Conservation (phyloP, 2,113 vertebrate genomes). For the Sebastes schlegelii region DNA sequence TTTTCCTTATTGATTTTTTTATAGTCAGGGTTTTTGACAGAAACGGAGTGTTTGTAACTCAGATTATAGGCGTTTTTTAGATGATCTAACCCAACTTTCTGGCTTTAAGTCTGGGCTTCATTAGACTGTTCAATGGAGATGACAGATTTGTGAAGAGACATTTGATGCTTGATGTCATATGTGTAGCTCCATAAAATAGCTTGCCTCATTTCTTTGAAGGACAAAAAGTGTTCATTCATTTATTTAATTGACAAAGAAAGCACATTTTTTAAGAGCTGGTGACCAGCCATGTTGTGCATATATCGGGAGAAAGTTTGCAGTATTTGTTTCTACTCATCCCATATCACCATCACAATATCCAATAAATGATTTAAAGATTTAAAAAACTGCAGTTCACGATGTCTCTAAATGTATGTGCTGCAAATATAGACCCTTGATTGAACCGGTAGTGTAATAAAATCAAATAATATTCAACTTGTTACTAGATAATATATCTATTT, state of each 20-base stretch:
- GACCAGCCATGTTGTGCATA: neutral
- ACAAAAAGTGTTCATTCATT: neutral
- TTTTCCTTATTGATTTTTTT: conserved; percentile 33
- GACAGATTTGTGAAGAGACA: conserved; percentile 21
- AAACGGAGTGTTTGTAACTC: conserved; percentile 9
- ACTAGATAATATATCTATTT: neutral
- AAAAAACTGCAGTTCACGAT: neutral
- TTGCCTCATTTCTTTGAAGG: neutral
- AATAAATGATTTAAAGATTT: neutral
- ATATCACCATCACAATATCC: neutral
- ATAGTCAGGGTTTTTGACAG: neutral
- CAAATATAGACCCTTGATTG: neutral
- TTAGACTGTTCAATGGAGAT: neutral
- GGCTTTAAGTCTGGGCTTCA: neutral
- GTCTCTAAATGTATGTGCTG: neutral
- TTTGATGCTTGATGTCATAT: neutral
- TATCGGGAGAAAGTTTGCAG: no score
- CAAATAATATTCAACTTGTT: neutral
- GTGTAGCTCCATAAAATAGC: conserved; percentile 4
- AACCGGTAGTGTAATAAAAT: neutral
- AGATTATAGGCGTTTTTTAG: neutral
- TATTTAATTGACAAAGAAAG: neutral
- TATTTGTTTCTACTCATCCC: neutral
- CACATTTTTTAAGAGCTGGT: neutral
- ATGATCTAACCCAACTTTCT: conserved; percentile 6